Percentiles rank a stretch among this genome's conserved stretches.
Evolutionary conservation across 1,140 invertebrate species (phyloP).

Genomic region (Dendrolimus kikuchii): DNA sequence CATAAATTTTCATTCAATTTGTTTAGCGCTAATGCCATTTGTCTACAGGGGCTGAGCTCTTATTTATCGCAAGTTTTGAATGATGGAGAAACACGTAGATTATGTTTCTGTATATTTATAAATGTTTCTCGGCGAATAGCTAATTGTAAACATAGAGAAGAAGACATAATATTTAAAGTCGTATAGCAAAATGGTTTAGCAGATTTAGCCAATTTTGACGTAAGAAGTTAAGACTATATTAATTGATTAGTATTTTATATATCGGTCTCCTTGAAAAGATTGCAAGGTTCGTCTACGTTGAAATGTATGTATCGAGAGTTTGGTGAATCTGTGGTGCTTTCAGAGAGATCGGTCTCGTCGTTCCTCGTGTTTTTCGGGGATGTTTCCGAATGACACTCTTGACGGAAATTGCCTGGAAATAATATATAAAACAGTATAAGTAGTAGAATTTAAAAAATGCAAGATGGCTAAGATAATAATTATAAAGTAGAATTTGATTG

Average conservation of each 20-base stretch:
- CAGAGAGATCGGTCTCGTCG: constrained; percentile 25
- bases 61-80: too few relatives aligned
- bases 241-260: constrained; percentile 33
- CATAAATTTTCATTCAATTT: too few relatives aligned
- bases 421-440: background rate
- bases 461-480: background rate
- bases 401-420: constrained; percentile 50
- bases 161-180: too few relatives aligned
- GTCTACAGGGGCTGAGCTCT: too few relatives aligned
- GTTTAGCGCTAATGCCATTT: too few relatives aligned
- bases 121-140: too few relatives aligned
- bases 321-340: constrained; percentile 29
- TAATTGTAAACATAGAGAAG: too few relatives aligned
- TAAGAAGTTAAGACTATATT: too few relatives aligned
- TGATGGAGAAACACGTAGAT: too few relatives aligned
- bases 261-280: constrained; percentile 65
- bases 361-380: constrained; percentile 39
- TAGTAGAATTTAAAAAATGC: background rate
- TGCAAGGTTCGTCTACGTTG: constrained; percentile 34
- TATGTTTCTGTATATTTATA: too few relatives aligned
- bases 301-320: constrained; percentile 57
- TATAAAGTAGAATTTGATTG: background rate
- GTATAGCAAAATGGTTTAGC: too few relatives aligned
- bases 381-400: constrained; percentile 49
- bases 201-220: too few relatives aligned